Base-by-base conservation (phyloP, 2,797 vertebrate species). In the Zenarchopterus dispar region DNA sequence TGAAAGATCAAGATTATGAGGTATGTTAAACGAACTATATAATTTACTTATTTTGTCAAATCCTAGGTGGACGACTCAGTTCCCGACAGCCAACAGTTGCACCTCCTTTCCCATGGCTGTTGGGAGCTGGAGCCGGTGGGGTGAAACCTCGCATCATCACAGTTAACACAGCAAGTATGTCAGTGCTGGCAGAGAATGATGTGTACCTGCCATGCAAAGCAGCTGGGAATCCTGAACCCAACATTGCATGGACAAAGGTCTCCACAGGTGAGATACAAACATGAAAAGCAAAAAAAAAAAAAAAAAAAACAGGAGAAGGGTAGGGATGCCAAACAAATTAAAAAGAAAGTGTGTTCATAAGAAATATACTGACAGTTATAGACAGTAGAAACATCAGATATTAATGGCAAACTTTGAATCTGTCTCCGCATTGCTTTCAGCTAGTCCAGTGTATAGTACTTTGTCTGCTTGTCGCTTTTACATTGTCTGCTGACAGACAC, bases 221-320 rank as follows among this genome's bases (percentile, higher is more conserved):
- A 62, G 73, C 69, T 16, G 94, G 93, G 18, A 91, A 83, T 44
- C 93, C 93, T 7, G 77, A 87, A 56, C 93, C 93, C 3, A 79
- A 42, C 39, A 73, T 94, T 3, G 80, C 92, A 62, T 95, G 94
- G 94, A 94, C 89, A 58, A 95, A 93, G 81, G 91, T 94, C 41
- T 94, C 94, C 28, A 94, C 93, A 78, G 93, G 94, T 94, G 72
- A 70, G 21, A 33, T 8, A 48, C 1, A 23, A 4, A 31, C 1
- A 51, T 2, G 18, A 16, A 11, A 39, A 48, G 21, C 4, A 19
- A n/a, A 18, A 11, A 4, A 17, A 23, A 1, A 18, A 24, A 7
- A 8, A 2, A 59, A 48, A 48, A 21, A 36, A 19, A 8, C 19
- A 19, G 19, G 10, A 21, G 11, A 28, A 47, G 13, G 16, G 9